Conservation (phyloP, 1,140 invertebrate genomes). For the Cepaea nemoralis region DNA sequence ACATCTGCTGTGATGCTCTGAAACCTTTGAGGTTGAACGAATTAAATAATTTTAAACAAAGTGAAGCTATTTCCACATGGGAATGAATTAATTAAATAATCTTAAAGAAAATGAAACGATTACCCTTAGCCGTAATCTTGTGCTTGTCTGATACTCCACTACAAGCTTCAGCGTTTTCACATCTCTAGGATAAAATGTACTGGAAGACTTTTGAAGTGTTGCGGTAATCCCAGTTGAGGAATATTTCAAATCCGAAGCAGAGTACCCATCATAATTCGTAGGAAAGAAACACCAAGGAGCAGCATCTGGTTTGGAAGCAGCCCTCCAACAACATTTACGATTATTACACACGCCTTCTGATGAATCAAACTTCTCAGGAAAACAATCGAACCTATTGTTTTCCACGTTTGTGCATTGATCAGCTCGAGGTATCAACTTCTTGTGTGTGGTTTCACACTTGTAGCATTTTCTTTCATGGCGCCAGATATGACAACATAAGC, state of each 20-base stretch:
- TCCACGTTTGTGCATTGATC: constrained; percentile 21
- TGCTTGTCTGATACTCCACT: constrained; percentile 48
- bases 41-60: too few relatives aligned
- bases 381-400: constrained; percentile 79
- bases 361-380: constrained; percentile 77
- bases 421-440: constrained; percentile 16
- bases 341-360: constrained; percentile 77
- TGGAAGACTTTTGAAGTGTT: constrained; percentile 36
- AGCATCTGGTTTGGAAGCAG: background rate
- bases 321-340: constrained; percentile 81
- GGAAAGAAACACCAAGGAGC: constrained; percentile 59
- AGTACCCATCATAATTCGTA: constrained; percentile 50
- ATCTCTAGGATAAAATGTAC: constrained; percentile 54
- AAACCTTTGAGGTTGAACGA: too few relatives aligned
- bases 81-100: too few relatives aligned
- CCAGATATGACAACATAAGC: background rate
- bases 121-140: constrained; percentile 57
- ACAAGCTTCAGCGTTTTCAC: constrained; percentile 52
- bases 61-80: too few relatives aligned
- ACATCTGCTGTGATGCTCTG: too few relatives aligned
- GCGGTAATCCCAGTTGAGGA: constrained; percentile 41
- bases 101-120: too few relatives aligned
- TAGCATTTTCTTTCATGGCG: background rate
- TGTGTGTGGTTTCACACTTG: background rate
- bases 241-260: constrained; percentile 32